Conservation (phyloP, 2,113 vertebrate genomes). For the Morone chrysops region DNA sequence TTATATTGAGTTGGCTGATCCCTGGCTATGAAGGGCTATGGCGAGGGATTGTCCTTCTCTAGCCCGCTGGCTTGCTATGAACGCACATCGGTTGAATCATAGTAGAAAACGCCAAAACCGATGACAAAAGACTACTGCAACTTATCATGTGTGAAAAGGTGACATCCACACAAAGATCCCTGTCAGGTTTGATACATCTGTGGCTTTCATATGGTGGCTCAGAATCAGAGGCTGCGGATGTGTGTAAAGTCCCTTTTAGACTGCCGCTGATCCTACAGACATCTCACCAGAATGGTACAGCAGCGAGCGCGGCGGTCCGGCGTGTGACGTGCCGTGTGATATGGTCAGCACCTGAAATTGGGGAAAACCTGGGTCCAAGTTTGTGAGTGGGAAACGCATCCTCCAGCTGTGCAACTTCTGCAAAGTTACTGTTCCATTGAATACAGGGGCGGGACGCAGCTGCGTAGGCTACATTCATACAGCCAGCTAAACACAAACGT, state of each 20-base stretch:
- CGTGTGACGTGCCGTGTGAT: background rate
- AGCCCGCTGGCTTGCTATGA: background rate
- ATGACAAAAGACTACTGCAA: background rate
- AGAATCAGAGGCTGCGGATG: conserved; percentile 33
- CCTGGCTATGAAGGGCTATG: background rate
- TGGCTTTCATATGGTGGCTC: conserved; percentile 46
- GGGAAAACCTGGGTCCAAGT: background rate
- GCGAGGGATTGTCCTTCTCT: background rate
- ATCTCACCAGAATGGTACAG: conserved; percentile 15
- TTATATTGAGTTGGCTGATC: background rate
- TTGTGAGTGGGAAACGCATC: conserved; percentile 4
- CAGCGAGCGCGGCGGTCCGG: background rate
- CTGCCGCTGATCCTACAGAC: conserved; percentile 36
- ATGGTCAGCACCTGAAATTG: background rate
- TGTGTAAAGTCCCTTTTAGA: conserved; percentile 55
- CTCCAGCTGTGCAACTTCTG: background rate
- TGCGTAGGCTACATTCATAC: background rate
- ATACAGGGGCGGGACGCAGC: background rate
- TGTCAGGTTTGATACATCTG: conserved; percentile 25
- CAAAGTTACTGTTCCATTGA: background rate
- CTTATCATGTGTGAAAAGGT: background rate
- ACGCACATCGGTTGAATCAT: background rate
- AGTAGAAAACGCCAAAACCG: background rate
- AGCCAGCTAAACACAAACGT: background rate
- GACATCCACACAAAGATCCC: conserved; percentile 27